A percentile compares a stretch with the other conserved stretches of the same genome.
Conservation (phyloP, 2,113 vertebrate species). For the rat (Rattus norvegicus) region DNA sequence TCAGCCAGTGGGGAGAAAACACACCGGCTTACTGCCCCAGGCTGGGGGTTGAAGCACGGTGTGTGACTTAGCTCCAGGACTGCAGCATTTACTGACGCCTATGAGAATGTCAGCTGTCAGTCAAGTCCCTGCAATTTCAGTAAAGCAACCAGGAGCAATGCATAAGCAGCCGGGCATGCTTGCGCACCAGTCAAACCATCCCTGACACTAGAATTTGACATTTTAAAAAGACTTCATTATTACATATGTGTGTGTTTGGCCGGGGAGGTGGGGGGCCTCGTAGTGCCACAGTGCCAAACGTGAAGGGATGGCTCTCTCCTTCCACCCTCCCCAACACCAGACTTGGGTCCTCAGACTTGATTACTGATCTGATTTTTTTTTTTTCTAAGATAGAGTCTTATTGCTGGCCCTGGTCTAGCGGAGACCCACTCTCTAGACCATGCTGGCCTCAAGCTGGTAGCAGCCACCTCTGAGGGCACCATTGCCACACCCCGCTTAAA, state of each 20-base stretch:
- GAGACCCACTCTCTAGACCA: neutral
- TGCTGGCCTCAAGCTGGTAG: too few relatives aligned
- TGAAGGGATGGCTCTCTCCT: neutral
- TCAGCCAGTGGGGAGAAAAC: neutral
- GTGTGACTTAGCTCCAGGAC: neutral
- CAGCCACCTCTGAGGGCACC: neutral
- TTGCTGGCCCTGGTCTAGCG: neutral
- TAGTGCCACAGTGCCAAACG: too few relatives aligned
- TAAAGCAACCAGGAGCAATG: neutral
- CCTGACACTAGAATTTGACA: neutral
- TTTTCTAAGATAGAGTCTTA: neutral
- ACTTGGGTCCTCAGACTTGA: neutral
- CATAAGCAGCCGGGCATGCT: neutral
- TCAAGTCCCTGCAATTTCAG: neutral
- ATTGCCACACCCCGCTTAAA: neutral
- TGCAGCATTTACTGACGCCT: too few relatives aligned
- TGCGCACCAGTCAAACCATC: neutral
- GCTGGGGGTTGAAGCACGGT: neutral
- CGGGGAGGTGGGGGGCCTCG: accelerated
- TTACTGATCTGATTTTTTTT: neutral
- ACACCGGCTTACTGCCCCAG: neutral
- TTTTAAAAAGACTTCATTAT: neutral
- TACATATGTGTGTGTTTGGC: neutral
- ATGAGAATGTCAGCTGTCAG: neutral
- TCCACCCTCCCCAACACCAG: too few relatives aligned